Base-by-base conservation (phyloP, 2,797 vertebrate species). In the Xiphophorus birchmanni region DNA sequence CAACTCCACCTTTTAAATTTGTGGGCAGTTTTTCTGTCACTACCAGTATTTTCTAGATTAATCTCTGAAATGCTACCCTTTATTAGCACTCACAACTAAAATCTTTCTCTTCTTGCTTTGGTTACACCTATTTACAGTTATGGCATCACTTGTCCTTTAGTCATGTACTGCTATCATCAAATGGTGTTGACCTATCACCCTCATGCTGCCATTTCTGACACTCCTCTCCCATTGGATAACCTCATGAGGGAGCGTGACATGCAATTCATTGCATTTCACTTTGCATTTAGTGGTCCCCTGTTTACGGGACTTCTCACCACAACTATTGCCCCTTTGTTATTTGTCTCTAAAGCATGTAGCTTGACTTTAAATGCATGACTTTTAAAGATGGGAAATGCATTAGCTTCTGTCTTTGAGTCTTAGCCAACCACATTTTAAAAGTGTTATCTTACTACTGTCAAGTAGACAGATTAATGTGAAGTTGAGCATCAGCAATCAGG, bases 401-500 rank as follows among this genome's bases (percentile, higher is more conserved):
- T 75, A 32, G 56, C 26, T n/a, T 76, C 45, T 42, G 74, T 84
- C 76, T 79, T 87, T 79, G 73, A 81, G 47, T 78, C 18, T n/a
- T 7, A 81, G 63, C 81, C 65, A 80, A 6, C 0, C 48, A 44
- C 10, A 60, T 72, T 44, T 71, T 42, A 78, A 50, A 48, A 26
- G 6, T 40, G 23, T 40, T 44, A 35, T 69, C n/a, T 69, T 21
- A 47, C 23, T 47, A 5, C 50, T 18, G 6, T 63, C 8, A 23
- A 32, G 29, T 76, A 54, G 5, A n/a, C 40, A 10, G n/a, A 54
- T 13, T 7, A 73, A 29, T 50, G n/a, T 82, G 21, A 35, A 77
- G 21, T 26, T 50, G 3, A 29, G 32, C 5, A 15, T n/a, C 21
- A 50, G 26, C 56, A 45, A 50, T 13, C 12, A 56, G 52, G 35